Evolutionary conservation across 2,888 invertebrate genomes (phyloP), one percentile per base, ranked within the genome.

Genomic region (Deilephila porcellus): DNA sequence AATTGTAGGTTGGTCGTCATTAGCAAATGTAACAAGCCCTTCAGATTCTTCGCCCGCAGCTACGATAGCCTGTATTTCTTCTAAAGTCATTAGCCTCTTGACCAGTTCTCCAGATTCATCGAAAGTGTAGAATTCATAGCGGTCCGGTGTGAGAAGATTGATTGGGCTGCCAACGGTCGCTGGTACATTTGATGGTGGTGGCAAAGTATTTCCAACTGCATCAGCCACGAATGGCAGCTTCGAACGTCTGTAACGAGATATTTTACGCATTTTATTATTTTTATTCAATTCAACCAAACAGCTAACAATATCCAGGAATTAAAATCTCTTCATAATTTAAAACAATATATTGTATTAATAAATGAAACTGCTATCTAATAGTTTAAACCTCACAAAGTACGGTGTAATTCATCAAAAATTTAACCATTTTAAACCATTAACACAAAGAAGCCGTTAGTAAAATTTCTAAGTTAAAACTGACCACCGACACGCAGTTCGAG

Each of bases 61-160:
- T 53, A 98, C 97, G 75, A 98, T 97, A 62, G 97, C 97, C 86
- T 97, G 97, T 78, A 98, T 98, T 91, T 98, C 97, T 83, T 97
- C 96, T 81, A 97, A 91, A 8, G 98, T 97, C 98, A 98, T 98
- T 53, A 98, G 94, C 75, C 97, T 95, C 84, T 97, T 97, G 0
- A 98, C 96, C 32, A 98, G 94, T 83, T 98, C 97, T 19, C 98
- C 98, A 74, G 96, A 96, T 83, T 97, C 97, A 83, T 98, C 97
- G 83, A 98, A 97, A 0, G 98, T 98, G 86, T 97, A 98, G 88
- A 98, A 98, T 86, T 98, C 98, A 88, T 98, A 98, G 85, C 97
- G 95, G 86, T 98, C 98, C 1, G 98, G 98, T 78, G 97, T 97
- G 7, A 98, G 91, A 0, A 98, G 93, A 82, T 97, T 96, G 0